These are phyloP conservation scores for Galeruca laticollis DNA, from an alignment of 2,888 invertebrate genomes.

Conservation along the genomic window DNA sequence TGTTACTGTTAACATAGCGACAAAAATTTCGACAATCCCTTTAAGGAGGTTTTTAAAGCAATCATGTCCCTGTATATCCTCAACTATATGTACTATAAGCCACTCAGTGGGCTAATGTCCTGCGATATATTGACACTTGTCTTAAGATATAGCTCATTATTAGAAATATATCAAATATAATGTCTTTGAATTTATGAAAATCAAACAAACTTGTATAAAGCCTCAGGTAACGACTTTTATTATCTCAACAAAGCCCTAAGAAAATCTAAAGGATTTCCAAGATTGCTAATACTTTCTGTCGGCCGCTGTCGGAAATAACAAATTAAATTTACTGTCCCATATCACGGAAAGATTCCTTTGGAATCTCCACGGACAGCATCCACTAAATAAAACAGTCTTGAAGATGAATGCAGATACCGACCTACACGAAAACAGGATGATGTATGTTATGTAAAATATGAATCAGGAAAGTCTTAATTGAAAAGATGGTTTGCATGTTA, in stretches of 20 bases:
- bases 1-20: too few relatives aligned
- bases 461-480: background rate
- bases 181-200: too few relatives aligned
- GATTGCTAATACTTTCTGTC: slow-evolving; percentile 7
- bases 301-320: slow-evolving; percentile 5
- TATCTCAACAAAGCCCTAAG: background rate
- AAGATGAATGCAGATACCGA: background rate
- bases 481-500: background rate
- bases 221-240: too few relatives aligned
- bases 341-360: background rate
- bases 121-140: too few relatives aligned
- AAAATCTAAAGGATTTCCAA: background rate
- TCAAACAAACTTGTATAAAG: too few relatives aligned
- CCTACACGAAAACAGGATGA: background rate
- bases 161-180: too few relatives aligned
- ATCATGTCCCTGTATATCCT: too few relatives aligned
- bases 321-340: slow-evolving; percentile 9
- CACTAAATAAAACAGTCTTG: background rate
- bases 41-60: too few relatives aligned
- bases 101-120: too few relatives aligned
- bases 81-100: too few relatives aligned
- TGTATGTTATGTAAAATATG: background rate
- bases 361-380: background rate
- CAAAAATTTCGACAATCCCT: too few relatives aligned
- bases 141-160: too few relatives aligned